Evolutionary conservation across 2,888 invertebrate species (phyloP), one percentile per base, ranked within the genome.

Genomic region (Thera obeliscata): DNA sequence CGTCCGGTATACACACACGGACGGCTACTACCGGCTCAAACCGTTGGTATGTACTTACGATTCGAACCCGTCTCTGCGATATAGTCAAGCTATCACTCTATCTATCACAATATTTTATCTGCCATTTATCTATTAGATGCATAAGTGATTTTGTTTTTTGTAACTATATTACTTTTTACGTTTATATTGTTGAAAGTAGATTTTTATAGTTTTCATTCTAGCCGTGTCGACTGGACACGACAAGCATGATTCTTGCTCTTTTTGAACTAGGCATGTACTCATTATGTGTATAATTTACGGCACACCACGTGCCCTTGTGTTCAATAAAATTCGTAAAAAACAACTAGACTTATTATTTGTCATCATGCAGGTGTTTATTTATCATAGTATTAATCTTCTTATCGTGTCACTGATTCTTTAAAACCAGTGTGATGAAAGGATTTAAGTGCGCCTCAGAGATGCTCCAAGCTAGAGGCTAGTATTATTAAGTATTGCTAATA

Each of bases 291-390:
- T 68, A 64, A 61, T 84, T 83, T 80, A 81, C 76, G 78, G 82
- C 83, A 84, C 85, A 69, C 69, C 33, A 33, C 78, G 84, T 85
- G 87, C 84, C 82, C 79, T 84, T 84, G 85, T 87, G 87, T 87
- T 88, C 84, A 87, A 85, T 87, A 87, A 87, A 87, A 83, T 78
- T 78, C 72, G 72, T 81, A 80, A 81, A 77, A 69, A 67, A 68
- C 22, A 66, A 2, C 52, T 50, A 8, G 52, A 33, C 33, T 52
- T 52, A 52, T 52, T 9, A 52, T 52, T 52, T 52, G 9, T 46
- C 9, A 41, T 41, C 41, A 41, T 41, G 41, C 22, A 22, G 22
- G 22, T 22, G 0, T 22, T 22, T 22, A 22, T 22, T 22, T 22
- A 22, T 22, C 22, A 22, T 22, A 22, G 22, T 22, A 22, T 22